Base-by-base conservation (phyloP, 2,888 invertebrate species). In the Sylvicola cinctus region DNA sequence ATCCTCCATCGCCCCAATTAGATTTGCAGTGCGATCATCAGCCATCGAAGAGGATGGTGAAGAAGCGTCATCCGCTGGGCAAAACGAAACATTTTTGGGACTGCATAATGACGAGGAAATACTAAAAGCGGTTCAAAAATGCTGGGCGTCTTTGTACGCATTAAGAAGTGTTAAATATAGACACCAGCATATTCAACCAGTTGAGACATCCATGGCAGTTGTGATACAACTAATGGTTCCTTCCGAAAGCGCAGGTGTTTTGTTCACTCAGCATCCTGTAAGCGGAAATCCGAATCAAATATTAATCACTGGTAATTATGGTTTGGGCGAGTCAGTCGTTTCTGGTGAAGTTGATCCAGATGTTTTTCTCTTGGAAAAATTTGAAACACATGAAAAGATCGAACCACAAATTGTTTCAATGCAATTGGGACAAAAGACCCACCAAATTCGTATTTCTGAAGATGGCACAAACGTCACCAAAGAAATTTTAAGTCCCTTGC, bases 241-340 rank as follows among this genome's bases (percentile, higher is more conserved):
- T 11, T 66, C 80, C 2, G 71, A 74, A 20, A 63, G 63, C 16
- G 76, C 75, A 33, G 87, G 87, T 4, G 84, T 85, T 3, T 54
- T 87, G 52, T 87, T 87, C 56, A 79, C 85, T 0, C 63, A 73
- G 14, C 74, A 85, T 51, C 85, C 87, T 0, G 63, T 68, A 2
- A 68, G 67, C 10, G 75, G 74, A 0, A 72, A 78, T 54, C 73
- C 78, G 0, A 58, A 66, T 3, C 49, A 64, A 28, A 63, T 85
- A 40, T 60, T 74, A 10, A 64, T 88, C 42, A 79, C 81, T 8
- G 75, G 83, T 3, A 80, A 81, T 55, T 79, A 70, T 51, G 87
- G 85, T 1, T 61, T 84, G 2, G 85, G 85, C 37, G 84, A 85
- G 79, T 73, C 72, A 39, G 79, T 87, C 4, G 85, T 85, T 1